These are phyloP conservation scores for Diorhabda elongata DNA, from an alignment of 1,140 invertebrate species.

Conservation along the genomic window DNA sequence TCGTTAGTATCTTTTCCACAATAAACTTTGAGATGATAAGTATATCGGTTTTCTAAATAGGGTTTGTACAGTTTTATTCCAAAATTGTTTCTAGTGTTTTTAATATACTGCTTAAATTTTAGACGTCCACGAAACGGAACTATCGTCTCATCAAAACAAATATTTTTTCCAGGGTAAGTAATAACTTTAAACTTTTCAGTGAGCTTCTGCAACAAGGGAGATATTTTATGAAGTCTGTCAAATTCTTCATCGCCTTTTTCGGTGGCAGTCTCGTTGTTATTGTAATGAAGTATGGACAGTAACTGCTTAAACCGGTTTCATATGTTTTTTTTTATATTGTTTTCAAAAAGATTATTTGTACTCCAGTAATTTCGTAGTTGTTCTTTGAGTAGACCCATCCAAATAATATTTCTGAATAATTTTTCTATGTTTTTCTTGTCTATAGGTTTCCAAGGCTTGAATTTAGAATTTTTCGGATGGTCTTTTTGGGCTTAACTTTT, in stretches of 20 bases:
- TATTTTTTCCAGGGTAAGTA: not conserved
- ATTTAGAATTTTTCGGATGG: not conserved
- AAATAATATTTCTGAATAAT: not conserved
- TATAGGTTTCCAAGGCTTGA: not conserved
- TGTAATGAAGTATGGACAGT: too few species aligned
- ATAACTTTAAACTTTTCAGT: not conserved
- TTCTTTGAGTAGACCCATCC: not conserved
- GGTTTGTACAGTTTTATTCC: slow-evolving; percentile 5
- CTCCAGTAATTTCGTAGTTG: not conserved
- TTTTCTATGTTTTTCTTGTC: not conserved
- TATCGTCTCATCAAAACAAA: slow-evolving; percentile 1
- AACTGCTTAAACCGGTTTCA: not conserved
- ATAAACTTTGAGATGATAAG: not conserved
- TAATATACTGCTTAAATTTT: not conserved
- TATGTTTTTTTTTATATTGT: not conserved
- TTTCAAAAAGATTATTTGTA: not conserved
- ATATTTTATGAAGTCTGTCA: not conserved
- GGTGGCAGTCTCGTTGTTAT: not conserved
- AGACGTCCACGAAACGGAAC: not conserved
- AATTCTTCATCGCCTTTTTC: not conserved
- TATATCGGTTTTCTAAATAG: not conserved
- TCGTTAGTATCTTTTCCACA: not conserved
- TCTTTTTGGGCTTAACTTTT: not conserved
- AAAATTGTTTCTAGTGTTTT: slow-evolving; percentile 5
- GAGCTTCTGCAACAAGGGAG: not conserved